Evolutionary conservation across 2,797 vertebrate species (phyloP).

Genomic region (Melanotaenia maccullochi): DNA sequence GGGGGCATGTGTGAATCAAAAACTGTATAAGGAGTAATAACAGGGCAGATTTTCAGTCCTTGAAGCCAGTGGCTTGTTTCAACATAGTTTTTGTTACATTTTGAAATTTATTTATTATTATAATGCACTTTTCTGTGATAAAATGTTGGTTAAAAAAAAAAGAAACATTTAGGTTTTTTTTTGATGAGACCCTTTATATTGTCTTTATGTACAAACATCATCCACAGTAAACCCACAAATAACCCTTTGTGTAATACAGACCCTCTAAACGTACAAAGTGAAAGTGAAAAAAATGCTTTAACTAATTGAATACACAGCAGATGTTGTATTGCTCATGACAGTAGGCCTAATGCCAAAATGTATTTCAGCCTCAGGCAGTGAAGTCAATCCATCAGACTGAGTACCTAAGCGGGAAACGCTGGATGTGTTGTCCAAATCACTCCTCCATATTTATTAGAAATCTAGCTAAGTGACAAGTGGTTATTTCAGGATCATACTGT

Average conservation of each 20-base stretch:
- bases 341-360: conserved; percentile 16
- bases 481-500: conserved; percentile 56
- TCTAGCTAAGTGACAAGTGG: conserved; percentile 41
- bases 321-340: conserved; percentile 54
- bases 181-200: conserved; percentile 4
- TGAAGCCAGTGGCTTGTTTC: conserved; percentile 13
- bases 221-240: conserved; percentile 49
- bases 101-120: conserved; percentile 6
- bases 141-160: conserved; percentile 4
- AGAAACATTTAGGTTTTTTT: neutral
- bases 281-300: conserved; percentile 20
- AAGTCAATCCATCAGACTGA: conserved; percentile 39
- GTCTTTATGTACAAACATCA: conserved; percentile 26
- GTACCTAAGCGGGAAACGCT: conserved; percentile 30
- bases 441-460: conserved; percentile 21
- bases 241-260: conserved; percentile 43
- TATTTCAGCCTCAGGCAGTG: conserved; percentile 30
- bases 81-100: conserved; percentile 12
- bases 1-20: conserved; percentile 15
- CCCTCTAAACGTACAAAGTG: conserved; percentile 22
- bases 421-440: conserved; percentile 24
- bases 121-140: conserved; percentile 12
- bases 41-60: conserved; percentile 23
- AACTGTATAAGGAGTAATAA: conserved; percentile 30
- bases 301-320: conserved; percentile 31